A percentile compares a stretch with the other conserved stretches of the same genome.
phyloP scores from a whole-genome alignment of 2,888 invertebrate species.

The Napeogenes sylphis region DNA sequence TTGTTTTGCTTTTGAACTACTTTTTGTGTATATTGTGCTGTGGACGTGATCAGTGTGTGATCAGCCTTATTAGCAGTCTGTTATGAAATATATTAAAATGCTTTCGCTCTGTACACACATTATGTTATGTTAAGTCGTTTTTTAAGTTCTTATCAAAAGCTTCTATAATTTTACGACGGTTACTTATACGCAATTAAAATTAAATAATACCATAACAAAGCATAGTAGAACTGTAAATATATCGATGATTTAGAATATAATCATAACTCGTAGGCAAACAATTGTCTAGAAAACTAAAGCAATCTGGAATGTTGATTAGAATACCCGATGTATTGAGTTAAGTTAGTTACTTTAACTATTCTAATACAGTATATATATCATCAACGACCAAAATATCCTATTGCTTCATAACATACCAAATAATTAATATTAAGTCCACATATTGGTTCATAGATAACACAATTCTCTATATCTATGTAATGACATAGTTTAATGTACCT shows the following conservation, averaged over 20 bases:
- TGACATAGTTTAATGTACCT: background rate
- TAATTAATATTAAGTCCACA: no score
- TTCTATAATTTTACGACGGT: no score
- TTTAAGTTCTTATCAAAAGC: constrained; percentile 1
- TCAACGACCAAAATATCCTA: no score
- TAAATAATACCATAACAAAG: no score
- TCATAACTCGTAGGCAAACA: background rate
- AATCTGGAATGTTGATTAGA: constrained; percentile 20
- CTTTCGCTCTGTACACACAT: background rate
- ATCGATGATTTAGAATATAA: background rate
- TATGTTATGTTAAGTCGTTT: constrained; percentile 7
- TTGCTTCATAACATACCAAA: no score
- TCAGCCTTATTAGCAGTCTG: background rate
- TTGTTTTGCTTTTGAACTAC: constrained; percentile 21
- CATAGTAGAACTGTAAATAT: no score
- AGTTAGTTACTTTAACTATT: background rate
- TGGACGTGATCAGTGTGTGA: background rate
- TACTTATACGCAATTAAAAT: no score
- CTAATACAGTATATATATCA: background rate
- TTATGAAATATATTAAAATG: constrained; percentile 1
- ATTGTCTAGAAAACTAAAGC: background rate
- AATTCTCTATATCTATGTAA: background rate
- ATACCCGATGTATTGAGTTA: constrained; percentile 10
- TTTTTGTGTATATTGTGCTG: constrained; percentile 6
- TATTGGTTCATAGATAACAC: background rate